Percentiles rank a stretch among this genome's conserved stretches.
Conservation (phyloP, 2,888 invertebrate species). For the Cerastis rubricosa region DNA sequence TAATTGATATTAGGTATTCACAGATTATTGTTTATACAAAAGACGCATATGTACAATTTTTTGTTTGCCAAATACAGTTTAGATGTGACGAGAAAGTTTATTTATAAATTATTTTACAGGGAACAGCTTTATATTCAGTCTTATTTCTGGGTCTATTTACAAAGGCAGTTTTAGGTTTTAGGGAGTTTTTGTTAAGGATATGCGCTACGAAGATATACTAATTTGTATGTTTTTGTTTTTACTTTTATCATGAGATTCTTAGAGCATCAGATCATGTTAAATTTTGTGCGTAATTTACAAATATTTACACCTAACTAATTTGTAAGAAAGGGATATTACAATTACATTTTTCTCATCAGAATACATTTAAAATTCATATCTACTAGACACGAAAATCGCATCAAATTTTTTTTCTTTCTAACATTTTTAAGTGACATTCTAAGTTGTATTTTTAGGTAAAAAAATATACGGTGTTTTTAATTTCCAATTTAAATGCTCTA, state of each 20-base stretch:
- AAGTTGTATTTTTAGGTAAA: not conserved
- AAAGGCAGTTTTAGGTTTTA: conserved; percentile 40
- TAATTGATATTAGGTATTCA: conserved; percentile 75
- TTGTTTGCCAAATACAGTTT: conserved; percentile 48
- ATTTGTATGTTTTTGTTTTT: not conserved
- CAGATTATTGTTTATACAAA: conserved; percentile 66
- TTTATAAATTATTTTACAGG: conserved; percentile 11
- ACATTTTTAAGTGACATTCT: not conserved
- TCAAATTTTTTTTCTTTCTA: conserved; percentile 10
- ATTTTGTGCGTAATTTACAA: conserved; percentile 50
- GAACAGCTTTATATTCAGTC: conserved; percentile 54
- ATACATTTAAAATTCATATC: not conserved
- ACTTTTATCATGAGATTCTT: conserved; percentile 36
- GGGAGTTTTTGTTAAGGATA: conserved; percentile 12
- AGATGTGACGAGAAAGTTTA: conserved; percentile 60
- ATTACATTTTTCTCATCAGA: conserved; percentile 6
- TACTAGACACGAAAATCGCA: not conserved
- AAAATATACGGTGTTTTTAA: conserved; percentile 5
- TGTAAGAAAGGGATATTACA: not conserved
- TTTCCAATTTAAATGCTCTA: conserved; percentile 49
- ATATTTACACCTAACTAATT: conserved; percentile 28
- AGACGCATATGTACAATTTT: conserved; percentile 62
- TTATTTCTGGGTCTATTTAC: conserved; percentile 56
- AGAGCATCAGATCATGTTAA: conserved; percentile 45
- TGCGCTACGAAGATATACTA: not conserved